Conservation (phyloP, 2,797 vertebrate genomes). For the Heterohyrax brucei region DNA sequence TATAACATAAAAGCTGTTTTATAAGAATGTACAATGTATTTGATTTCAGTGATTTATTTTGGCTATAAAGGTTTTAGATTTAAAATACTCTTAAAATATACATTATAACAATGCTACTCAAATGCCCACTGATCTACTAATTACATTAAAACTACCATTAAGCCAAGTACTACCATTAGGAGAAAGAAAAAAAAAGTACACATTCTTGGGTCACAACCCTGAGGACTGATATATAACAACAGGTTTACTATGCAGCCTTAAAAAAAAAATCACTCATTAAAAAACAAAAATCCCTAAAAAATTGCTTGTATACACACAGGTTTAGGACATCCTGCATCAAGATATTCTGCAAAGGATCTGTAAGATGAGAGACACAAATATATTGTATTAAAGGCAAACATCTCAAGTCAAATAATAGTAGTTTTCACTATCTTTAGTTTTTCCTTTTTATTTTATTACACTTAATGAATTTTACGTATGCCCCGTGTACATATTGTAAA, state of each 20-base stretch:
- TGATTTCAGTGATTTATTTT: slow-evolving; percentile 29
- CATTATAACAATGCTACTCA: neutral
- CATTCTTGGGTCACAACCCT: neutral
- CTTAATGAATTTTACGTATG: slow-evolving; percentile 23
- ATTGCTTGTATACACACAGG: neutral
- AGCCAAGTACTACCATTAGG: too few species aligned
- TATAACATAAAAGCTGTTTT: neutral
- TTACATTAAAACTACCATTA: neutral
- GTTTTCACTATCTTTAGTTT: neutral
- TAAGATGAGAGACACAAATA: slow-evolving; percentile 2
- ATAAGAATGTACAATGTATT: neutral
- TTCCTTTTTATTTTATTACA: neutral
- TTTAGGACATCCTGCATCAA: neutral
- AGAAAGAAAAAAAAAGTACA: neutral
- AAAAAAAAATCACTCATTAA: neutral
- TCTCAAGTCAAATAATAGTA: neutral
- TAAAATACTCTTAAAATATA: neutral
- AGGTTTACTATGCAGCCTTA: neutral
- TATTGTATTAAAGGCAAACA: slow-evolving; percentile 34
- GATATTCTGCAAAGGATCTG: neutral
- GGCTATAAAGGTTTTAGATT: neutral
- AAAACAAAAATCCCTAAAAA: neutral
- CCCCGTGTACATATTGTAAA: neutral
- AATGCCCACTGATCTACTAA: neutral
- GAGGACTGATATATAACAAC: slow-evolving; percentile 15